Conservation (phyloP, 2,888 invertebrate genomes). For the Cacoxenus indagator region DNA sequence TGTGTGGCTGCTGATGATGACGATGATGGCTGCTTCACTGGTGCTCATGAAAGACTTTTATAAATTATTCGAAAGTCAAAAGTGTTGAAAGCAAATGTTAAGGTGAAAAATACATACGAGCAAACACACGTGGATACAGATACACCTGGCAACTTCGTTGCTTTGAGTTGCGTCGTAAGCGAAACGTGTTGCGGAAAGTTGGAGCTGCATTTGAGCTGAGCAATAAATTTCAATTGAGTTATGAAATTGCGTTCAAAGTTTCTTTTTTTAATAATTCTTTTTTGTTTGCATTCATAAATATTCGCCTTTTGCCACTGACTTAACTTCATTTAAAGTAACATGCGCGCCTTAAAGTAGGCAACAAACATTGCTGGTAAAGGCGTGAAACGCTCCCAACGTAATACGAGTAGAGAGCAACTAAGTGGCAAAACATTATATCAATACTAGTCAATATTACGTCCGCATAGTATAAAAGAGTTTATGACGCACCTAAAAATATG, state of each 20-base stretch:
- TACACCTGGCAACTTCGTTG: background rate
- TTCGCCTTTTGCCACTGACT: background rate
- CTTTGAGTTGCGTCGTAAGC: background rate
- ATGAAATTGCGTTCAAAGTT: conserved; percentile 1
- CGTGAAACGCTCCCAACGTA: too few species aligned
- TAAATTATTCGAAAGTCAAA: background rate
- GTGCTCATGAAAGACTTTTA: background rate
- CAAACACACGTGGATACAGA: background rate
- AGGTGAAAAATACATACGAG: background rate
- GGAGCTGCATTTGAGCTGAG: background rate
- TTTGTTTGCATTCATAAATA: background rate
- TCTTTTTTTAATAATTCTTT: background rate
- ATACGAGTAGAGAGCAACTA: too few species aligned
- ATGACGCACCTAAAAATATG: conserved; percentile 25
- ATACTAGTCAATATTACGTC: too few species aligned
- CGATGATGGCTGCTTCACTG: background rate
- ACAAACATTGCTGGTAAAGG: background rate
- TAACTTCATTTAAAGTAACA: background rate
- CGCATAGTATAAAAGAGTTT: background rate
- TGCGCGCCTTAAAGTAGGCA: background rate
- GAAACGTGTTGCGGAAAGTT: background rate
- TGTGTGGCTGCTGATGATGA: background rate
- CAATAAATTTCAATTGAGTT: conserved; percentile 15
- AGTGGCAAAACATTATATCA: too few species aligned
- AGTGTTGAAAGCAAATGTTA: background rate